These are phyloP conservation scores for Pegoplata infirma DNA, from an alignment of 2,888 invertebrate genomes.

Conservation along the genomic window DNA sequence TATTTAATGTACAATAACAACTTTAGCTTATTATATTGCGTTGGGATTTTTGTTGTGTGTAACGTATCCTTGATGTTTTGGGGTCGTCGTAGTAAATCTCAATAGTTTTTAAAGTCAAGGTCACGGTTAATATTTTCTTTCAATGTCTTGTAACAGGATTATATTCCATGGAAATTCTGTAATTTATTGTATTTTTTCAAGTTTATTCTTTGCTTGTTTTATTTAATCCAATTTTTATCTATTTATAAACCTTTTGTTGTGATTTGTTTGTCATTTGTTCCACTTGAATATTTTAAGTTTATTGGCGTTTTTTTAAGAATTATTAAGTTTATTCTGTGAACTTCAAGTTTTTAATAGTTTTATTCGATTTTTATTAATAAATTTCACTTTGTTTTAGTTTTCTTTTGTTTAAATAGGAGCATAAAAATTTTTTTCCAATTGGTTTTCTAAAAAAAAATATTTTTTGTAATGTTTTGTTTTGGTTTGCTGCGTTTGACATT, in stretches of 20 bases:
- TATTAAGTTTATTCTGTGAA: background rate
- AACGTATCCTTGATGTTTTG: slow-evolving; percentile 22
- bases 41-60: too few relatives aligned
- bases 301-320: background rate
- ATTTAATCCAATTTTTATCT: background rate
- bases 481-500: slow-evolving; percentile 24
- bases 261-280: background rate
- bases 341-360: background rate
- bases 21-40: background rate
- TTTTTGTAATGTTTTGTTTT: background rate
- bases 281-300: background rate
- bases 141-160: background rate
- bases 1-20: slow-evolving; percentile 7
- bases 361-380: background rate
- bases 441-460: background rate
- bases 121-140: slow-evolving; percentile 26
- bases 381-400: slow-evolving; percentile 3
- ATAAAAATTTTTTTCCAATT: background rate
- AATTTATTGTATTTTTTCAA: slow-evolving; percentile 20
- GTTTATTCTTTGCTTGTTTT: background rate
- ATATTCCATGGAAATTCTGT: slow-evolving; percentile 10
- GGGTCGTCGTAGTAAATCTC: background rate
- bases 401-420: background rate
- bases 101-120: slow-evolving; percentile 29
- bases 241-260: background rate